phyloP scores from a whole-genome alignment of 2,797 vertebrate species.

The Tympanoctomys barrerae region DNA sequence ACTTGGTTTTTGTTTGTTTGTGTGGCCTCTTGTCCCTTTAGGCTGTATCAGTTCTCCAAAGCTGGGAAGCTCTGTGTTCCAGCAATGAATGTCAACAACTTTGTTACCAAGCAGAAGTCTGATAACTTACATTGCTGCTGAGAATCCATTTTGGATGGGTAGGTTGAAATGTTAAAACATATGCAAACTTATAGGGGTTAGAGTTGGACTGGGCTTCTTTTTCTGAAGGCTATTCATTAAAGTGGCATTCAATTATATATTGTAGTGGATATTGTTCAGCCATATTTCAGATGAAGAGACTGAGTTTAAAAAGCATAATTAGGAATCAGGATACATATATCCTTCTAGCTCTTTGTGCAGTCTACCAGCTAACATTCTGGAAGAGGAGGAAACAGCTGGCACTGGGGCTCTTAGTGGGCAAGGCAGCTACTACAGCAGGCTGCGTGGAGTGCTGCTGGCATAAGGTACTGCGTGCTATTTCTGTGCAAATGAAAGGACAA shows the following conservation, averaged over 20 bases:
- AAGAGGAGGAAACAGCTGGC: not conserved
- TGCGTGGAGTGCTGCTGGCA: not conserved
- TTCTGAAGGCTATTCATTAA: too few relatives aligned
- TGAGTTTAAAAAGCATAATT: not conserved
- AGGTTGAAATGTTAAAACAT: constrained; percentile 81
- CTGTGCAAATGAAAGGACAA: not conserved
- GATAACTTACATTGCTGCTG: constrained; percentile 99
- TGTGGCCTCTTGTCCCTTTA: constrained; percentile 85
- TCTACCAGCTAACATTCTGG: not conserved
- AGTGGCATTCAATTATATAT: not conserved
- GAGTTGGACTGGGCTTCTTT: not conserved
- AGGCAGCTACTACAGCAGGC: not conserved
- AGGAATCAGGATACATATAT: not conserved
- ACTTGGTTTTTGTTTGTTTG: constrained; percentile 69
- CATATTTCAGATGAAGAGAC: not conserved
- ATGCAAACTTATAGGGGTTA: not conserved
- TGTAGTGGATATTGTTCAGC: not conserved
- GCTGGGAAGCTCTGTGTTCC: constrained; percentile 98
- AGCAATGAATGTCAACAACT: constrained; percentile 99
- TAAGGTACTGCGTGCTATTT: not conserved
- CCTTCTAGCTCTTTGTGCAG: not conserved
- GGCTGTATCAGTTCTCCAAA: constrained; percentile 98
- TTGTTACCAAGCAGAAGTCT: constrained; percentile 99
- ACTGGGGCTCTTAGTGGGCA: not conserved
- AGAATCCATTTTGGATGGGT: constrained; percentile 99